A percentile compares a stretch with the other conserved stretches of the same genome.
phyloP scores from a whole-genome alignment of 1,140 invertebrate genomes.

The Pseudobourletiella spinata region DNA sequence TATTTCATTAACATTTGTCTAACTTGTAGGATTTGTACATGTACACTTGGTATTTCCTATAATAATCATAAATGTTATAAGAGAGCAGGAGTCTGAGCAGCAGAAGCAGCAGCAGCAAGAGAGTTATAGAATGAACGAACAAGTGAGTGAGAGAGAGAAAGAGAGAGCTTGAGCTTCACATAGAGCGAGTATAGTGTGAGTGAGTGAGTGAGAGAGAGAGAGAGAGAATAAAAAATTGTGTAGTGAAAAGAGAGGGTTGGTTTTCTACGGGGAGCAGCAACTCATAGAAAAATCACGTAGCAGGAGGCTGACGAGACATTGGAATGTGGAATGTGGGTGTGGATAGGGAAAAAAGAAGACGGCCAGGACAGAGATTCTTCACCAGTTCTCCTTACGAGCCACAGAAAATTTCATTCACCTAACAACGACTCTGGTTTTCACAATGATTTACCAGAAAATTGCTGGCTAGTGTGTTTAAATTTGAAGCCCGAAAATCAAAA shows the following conservation, averaged over 20 bases:
- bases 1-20: conserved; percentile 11
- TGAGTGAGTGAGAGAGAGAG: not conserved
- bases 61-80: not conserved
- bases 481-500: not conserved
- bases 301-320: conserved; percentile 16
- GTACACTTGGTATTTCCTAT: not conserved
- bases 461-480: not conserved
- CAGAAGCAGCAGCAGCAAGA: too few relatives aligned
- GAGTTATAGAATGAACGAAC: not conserved
- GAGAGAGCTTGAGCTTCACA: not conserved
- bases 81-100: not conserved
- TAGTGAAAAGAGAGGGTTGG: not conserved
- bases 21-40: not conserved
- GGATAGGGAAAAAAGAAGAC: conserved; percentile 14
- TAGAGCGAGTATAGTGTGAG: not conserved
- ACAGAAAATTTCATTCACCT: conserved; percentile 6
- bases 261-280: conserved; percentile 6
- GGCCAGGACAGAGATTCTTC: conserved; percentile 16
- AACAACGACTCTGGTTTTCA: conserved; percentile 17
- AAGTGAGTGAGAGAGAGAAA: not conserved
- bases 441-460: conserved; percentile 14
- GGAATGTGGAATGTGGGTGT: conserved; percentile 17
- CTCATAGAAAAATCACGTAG: conserved; percentile 16
- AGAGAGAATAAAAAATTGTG: not conserved
- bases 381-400: conserved; percentile 8